Percentiles rank a stretch among this genome's conserved stretches.
Evolutionary conservation across 2,797 vertebrate species (phyloP).

Genomic region (Simalia tracyae): DNA sequence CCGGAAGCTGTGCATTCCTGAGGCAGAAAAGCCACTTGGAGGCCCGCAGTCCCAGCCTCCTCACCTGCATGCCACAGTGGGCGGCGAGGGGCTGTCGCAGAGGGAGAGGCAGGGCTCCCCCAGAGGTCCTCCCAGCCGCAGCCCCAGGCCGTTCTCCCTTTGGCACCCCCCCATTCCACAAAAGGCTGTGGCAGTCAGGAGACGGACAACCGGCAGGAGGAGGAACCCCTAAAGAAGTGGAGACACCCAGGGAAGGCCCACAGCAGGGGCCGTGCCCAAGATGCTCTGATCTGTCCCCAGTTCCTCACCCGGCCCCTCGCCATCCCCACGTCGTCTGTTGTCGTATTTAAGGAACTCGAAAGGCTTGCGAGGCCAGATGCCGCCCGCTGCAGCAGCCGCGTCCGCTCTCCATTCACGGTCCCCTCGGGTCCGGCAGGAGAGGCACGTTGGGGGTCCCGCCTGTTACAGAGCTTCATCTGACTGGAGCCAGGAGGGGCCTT

Average conservation of each 20-base stretch:
- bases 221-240: no score
- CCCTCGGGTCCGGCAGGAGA: background rate
- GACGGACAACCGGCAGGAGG: no score
- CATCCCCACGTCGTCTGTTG: background rate
- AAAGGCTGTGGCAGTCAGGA: background rate
- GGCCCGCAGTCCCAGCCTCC: background rate
- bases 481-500: background rate
- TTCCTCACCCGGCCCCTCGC: no score
- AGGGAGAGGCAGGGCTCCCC: background rate
- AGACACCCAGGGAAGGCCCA: no score
- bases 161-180: background rate
- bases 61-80: background rate
- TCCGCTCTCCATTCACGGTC: no score
- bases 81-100: no score
- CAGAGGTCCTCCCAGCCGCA: background rate
- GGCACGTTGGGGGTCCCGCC: fast-evolving
- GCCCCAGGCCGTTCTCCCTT: background rate
- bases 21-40: background rate
- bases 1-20: background rate
- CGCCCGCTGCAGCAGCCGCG: background rate
- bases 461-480: background rate
- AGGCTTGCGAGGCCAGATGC: background rate
- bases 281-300: no score
- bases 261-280: no score
- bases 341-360: background rate